Percentiles rank a stretch among this genome's conserved stretches.
phyloP scores from a whole-genome alignment of 2,888 invertebrate genomes.

The Mimachlamys varia region DNA sequence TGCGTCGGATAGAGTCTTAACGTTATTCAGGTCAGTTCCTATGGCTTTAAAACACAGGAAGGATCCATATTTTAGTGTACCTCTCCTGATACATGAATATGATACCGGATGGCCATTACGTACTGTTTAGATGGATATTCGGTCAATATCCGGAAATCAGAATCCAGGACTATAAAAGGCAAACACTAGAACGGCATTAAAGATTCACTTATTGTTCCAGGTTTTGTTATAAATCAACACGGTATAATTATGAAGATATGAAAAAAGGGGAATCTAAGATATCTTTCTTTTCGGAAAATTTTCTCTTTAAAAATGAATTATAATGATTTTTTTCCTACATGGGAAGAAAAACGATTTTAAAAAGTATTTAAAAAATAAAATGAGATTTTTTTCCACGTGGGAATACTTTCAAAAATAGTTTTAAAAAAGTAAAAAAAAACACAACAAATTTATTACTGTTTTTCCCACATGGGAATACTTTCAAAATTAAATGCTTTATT shows the following conservation, averaged over 20 bases:
- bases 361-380: too few species aligned
- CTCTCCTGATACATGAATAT: background rate
- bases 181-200: background rate
- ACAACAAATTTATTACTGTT: too few species aligned
- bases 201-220: slow-evolving; percentile 10
- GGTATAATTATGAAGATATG: background rate
- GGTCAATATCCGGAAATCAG: slow-evolving; percentile 24
- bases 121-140: slow-evolving; percentile 21
- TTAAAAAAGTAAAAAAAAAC: too few species aligned
- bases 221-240: slow-evolving; percentile 1
- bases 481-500: too few species aligned
- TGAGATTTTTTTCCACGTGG: too few species aligned
- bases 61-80: background rate
- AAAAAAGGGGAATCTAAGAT: background rate
- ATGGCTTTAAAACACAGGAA: slow-evolving; percentile 31
- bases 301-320: too few species aligned
- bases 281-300: too few species aligned
- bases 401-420: too few species aligned
- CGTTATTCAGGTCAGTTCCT: slow-evolving; percentile 23
- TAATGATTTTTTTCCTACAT: too few species aligned
- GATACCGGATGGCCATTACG: background rate
- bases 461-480: too few species aligned
- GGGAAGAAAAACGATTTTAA: too few species aligned
- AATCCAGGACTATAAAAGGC: background rate
- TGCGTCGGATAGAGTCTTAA: slow-evolving; percentile 7